A percentile compares a stretch with the other conserved stretches of the same genome.
phyloP scores from a whole-genome alignment of 2,113 vertebrate species.

The Muntiacus reevesi region DNA sequence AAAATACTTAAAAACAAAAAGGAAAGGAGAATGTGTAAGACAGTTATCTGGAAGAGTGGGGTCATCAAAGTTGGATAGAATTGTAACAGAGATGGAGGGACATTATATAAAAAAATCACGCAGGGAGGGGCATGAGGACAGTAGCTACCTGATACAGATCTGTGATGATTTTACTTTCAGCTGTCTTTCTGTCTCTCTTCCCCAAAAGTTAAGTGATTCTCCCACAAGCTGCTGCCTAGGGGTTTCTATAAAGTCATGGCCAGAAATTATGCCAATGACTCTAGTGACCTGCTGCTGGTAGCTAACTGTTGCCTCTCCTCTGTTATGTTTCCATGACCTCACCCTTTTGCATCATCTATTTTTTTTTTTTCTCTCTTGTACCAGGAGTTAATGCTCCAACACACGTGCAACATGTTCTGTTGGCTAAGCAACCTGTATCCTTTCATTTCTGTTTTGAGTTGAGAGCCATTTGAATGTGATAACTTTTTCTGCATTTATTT shows the following conservation, averaged over 20 bases:
- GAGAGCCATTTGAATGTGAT: not conserved
- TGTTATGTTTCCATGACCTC: not conserved
- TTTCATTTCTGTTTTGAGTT: not conserved
- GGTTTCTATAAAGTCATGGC: not conserved
- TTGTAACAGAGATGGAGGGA: not conserved
- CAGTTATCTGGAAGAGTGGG: not conserved
- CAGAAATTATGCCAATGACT: not conserved
- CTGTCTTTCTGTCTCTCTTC: not conserved
- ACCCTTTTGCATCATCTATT: not conserved
- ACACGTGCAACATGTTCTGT: not conserved
- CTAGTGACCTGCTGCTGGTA: not conserved
- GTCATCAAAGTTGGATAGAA: not conserved
- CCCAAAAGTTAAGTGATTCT: not conserved
- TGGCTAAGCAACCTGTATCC: not conserved
- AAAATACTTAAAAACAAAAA: not conserved
- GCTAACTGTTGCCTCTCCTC: not conserved
- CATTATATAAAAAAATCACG: not conserved
- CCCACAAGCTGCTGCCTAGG: not conserved
- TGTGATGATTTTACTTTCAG: not conserved
- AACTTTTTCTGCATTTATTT: not conserved
- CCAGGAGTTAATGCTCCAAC: not conserved
- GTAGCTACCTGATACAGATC: not conserved
- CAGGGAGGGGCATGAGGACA: not conserved
- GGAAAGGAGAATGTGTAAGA: not conserved
- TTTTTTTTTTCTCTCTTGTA: not conserved